phyloP scores from a whole-genome alignment of 2,888 invertebrate genomes.

The Agriopis marginaria region DNA sequence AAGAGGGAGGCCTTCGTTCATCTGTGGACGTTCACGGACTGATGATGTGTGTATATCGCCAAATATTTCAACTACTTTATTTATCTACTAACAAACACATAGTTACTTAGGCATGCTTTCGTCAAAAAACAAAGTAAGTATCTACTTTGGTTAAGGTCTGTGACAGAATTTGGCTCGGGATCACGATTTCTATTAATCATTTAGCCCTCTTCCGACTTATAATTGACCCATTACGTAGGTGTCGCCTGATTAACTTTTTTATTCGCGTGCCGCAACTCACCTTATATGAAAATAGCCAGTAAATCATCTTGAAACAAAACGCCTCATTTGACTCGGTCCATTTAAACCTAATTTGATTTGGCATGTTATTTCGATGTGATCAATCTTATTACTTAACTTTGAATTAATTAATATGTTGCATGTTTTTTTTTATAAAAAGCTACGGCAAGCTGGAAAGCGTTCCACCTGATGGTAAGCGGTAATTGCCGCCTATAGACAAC shows the following conservation, averaged over 20 bases:
- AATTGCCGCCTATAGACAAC: no score
- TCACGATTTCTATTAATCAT: slow-evolving; percentile 39
- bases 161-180: slow-evolving; percentile 9
- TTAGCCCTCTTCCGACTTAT: slow-evolving; percentile 40
- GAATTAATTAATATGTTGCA: neutral
- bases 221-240: slow-evolving; percentile 47
- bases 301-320: slow-evolving; percentile 23
- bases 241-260: slow-evolving; percentile 44
- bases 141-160: slow-evolving; percentile 1
- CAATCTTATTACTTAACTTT: neutral
- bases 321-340: no score
- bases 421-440: neutral
- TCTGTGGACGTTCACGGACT: no score
- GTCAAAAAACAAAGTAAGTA: neutral
- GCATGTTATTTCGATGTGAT: neutral
- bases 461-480: no score
- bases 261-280: slow-evolving; percentile 42
- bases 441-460: no score
- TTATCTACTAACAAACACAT: no score
- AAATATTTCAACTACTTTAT: no score
- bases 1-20: no score
- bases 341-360: no score
- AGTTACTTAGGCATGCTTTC: neutral
- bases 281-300: slow-evolving; percentile 29
- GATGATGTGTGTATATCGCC: no score